Conservation (phyloP, 2,888 invertebrate species). For the Bruchidius siliquastri region DNA sequence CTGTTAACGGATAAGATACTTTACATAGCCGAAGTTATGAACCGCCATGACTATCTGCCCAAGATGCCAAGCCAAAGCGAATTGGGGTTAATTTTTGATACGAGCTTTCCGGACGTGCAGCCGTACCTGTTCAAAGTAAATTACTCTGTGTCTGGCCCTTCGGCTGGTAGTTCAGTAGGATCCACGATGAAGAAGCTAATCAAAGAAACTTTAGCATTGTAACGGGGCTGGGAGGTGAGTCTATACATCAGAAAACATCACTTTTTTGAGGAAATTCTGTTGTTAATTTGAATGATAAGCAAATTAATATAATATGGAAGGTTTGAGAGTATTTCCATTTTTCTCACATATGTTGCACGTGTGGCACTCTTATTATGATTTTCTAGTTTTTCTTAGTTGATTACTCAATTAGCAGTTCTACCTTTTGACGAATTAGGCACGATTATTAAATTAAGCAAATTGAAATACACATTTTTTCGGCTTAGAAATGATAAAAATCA, state of each 20-base stretch:
- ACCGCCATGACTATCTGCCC: conserved; percentile 92
- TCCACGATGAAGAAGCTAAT: conserved; percentile 87
- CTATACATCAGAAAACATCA: background rate
- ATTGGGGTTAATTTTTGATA: conserved; percentile 91
- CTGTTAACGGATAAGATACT: conserved; percentile 88
- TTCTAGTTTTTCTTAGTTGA: too few relatives aligned
- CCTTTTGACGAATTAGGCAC: too few relatives aligned
- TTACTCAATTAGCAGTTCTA: too few relatives aligned
- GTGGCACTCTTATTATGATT: too few relatives aligned
- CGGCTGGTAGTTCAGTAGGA: conserved; percentile 70
- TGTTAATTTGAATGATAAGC: background rate
- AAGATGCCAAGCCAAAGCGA: conserved; percentile 92
- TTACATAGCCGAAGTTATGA: conserved; percentile 92
- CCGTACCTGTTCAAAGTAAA: conserved; percentile 94
- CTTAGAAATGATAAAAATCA: too few relatives aligned
- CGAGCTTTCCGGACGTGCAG: conserved; percentile 87
- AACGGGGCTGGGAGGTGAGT: conserved; percentile 30
- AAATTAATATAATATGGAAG: background rate
- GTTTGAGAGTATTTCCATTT: background rate
- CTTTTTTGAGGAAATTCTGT: background rate
- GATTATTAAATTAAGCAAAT: too few relatives aligned
- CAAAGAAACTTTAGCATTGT: conserved; percentile 78
- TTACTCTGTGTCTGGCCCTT: conserved; percentile 74
- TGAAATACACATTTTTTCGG: too few relatives aligned
- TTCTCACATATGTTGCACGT: background rate